phyloP scores from a whole-genome alignment of 2,113 vertebrate species.

The Mus pahari region DNA sequence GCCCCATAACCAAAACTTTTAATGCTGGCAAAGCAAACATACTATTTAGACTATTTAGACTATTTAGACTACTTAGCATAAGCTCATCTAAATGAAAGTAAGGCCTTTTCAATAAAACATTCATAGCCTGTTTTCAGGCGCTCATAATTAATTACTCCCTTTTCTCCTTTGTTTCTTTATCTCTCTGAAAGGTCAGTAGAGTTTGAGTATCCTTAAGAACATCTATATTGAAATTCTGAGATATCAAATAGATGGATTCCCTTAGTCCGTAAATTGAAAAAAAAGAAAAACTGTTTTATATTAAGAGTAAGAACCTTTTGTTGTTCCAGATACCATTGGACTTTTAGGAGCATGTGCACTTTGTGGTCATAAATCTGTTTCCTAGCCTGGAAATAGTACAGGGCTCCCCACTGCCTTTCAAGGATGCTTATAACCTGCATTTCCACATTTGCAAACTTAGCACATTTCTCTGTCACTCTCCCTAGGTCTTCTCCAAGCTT shows the following conservation, averaged over 20 bases:
- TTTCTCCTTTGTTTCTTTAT: not conserved
- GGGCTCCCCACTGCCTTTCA: not conserved
- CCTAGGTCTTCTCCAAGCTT: not conserved
- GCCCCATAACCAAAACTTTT: conserved; percentile 27
- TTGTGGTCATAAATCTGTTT: not conserved
- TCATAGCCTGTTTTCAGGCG: conserved; percentile 41
- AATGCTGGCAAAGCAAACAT: conserved; percentile 49
- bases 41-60: not conserved
- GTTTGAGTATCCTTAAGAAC: conserved; percentile 19
- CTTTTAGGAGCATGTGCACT: conserved; percentile 15
- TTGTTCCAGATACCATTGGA: conserved; percentile 11
- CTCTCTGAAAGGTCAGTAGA: not conserved
- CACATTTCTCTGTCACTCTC: conserved; percentile 13
- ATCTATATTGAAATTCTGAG: conserved; percentile 55
- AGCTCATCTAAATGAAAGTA: conserved; percentile 56
- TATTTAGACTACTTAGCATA: not conserved
- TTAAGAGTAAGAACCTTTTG: conserved; percentile 13
- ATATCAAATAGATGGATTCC: conserved; percentile 7
- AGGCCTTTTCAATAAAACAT: conserved; percentile 44
- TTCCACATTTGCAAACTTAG: conserved; percentile 12
- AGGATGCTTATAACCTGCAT: conserved; percentile 10
- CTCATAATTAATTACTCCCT: conserved; percentile 1
- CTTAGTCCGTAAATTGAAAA: conserved; percentile 19
- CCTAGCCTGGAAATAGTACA: not conserved
- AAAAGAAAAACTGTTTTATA: not conserved